Conservation (phyloP, 2,797 vertebrate genomes). For the Coluber constrictor region DNA sequence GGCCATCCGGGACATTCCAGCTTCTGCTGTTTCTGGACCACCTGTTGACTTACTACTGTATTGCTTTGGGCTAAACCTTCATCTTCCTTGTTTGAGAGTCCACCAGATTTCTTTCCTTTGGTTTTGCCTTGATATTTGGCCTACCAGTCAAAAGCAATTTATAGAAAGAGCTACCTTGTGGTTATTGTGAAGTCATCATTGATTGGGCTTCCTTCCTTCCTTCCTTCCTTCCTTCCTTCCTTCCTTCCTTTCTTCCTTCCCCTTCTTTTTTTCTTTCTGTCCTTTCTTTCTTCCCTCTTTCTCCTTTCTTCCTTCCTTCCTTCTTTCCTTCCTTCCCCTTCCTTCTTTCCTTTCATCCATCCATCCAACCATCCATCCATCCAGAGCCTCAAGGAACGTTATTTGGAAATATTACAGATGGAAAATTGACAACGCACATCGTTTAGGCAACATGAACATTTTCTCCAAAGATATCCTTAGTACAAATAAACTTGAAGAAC, state of each 20-base stretch:
- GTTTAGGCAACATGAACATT: background rate
- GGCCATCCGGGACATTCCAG: too few relatives aligned
- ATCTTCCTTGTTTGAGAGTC: background rate
- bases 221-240: too few relatives aligned
- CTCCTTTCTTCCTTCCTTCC: too few relatives aligned
- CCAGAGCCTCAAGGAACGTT: background rate
- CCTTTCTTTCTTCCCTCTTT: too few relatives aligned
- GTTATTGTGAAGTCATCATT: background rate
- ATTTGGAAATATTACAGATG: background rate
- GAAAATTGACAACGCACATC: slow-evolving; percentile 5
- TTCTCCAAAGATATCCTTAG: background rate
- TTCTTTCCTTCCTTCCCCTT: too few relatives aligned
- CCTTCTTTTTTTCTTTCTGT: rapidly evolving
- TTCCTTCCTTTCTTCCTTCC: too few relatives aligned
- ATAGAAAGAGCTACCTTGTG: slow-evolving; percentile 1
- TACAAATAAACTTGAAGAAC: background rate
- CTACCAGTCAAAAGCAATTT: slow-evolving; percentile 3
- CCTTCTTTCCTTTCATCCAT: too few relatives aligned
- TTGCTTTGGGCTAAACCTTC: background rate
- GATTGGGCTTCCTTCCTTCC: background rate
- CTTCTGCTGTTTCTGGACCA: too few relatives aligned
- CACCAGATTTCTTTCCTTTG: background rate
- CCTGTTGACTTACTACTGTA: background rate
- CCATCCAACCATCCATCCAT: background rate
- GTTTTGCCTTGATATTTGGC: background rate